Percentiles rank a stretch among this genome's conserved stretches.
phyloP scores from a whole-genome alignment of 2,797 vertebrate genomes.

The Pithecia hirsuta region DNA sequence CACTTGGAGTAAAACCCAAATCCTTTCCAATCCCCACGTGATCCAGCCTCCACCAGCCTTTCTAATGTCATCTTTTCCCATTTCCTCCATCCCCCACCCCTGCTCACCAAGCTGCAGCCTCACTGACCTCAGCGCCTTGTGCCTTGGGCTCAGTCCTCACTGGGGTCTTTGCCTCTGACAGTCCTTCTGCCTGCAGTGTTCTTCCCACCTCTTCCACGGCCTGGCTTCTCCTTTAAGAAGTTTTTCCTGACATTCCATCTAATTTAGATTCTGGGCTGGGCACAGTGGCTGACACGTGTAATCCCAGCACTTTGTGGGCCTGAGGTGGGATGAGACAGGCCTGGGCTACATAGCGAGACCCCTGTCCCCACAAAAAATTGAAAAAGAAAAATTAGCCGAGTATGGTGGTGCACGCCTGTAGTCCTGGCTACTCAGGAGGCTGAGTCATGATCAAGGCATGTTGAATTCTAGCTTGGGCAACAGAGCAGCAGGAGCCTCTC shows the following conservation, averaged over 20 bases:
- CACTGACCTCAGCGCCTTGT: neutral
- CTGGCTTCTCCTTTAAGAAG: neutral
- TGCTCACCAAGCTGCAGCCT: neutral
- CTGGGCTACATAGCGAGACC: neutral
- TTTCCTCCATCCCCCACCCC: neutral
- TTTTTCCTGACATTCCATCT: neutral
- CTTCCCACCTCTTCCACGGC: neutral
- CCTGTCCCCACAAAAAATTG: neutral
- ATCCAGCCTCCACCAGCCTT: neutral
- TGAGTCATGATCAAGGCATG: neutral
- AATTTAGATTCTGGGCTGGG: neutral
- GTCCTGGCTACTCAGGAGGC: neutral
- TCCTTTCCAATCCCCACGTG: neutral
- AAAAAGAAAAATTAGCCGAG: neutral
- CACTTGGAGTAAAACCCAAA: neutral
- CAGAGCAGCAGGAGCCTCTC: neutral
- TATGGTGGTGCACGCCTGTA: neutral
- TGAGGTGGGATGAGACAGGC: neutral
- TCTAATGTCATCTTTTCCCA: neutral
- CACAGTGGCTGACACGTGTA: neutral
- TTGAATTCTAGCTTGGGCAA: neutral
- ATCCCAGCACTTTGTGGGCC: neutral
- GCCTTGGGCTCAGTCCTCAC: neutral
- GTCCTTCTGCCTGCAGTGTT: neutral
- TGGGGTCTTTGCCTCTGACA: neutral